phyloP scores from a whole-genome alignment of 2,113 vertebrate genomes.

The Pardalotus punctatus region DNA sequence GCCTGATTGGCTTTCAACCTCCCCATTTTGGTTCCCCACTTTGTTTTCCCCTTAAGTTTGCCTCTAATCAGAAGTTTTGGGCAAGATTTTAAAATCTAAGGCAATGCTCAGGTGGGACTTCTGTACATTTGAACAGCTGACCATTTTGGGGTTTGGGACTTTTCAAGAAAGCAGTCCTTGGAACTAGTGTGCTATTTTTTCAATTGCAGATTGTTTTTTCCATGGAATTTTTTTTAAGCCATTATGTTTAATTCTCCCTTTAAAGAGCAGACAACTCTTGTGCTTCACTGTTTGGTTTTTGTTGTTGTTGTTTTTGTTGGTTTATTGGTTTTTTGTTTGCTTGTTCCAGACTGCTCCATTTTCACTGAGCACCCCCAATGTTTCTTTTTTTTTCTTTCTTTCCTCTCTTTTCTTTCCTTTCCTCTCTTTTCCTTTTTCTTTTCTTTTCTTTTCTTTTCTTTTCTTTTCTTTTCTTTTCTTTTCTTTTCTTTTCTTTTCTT shows the following conservation, averaged over 20 bases:
- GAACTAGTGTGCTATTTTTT: not conserved
- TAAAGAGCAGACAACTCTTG: not conserved
- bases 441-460: too few relatives aligned
- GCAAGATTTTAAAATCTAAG: not conserved
- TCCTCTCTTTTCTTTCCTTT: accelerated
- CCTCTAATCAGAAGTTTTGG: not conserved
- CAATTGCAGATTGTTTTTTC: not conserved
- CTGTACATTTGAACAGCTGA: not conserved
- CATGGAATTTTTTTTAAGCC: not conserved
- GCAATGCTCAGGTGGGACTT: not conserved
- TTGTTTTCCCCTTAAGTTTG: not conserved
- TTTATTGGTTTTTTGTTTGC: not conserved
- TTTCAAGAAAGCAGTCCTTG: not conserved
- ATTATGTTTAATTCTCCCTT: not conserved
- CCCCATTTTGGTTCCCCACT: not conserved
- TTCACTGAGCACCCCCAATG: not conserved
- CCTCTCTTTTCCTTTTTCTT: not conserved
- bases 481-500: too few relatives aligned
- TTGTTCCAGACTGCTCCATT: not conserved
- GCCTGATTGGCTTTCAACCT: not conserved
- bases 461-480: too few relatives aligned
- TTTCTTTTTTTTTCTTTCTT: not conserved
- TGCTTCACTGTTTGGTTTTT: not conserved
- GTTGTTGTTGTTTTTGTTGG: too few relatives aligned
- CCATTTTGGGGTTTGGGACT: not conserved